A percentile compares a stretch with the other conserved stretches of the same genome.
phyloP scores from a whole-genome alignment of 2,888 invertebrate species.

The Heliconius sara region DNA sequence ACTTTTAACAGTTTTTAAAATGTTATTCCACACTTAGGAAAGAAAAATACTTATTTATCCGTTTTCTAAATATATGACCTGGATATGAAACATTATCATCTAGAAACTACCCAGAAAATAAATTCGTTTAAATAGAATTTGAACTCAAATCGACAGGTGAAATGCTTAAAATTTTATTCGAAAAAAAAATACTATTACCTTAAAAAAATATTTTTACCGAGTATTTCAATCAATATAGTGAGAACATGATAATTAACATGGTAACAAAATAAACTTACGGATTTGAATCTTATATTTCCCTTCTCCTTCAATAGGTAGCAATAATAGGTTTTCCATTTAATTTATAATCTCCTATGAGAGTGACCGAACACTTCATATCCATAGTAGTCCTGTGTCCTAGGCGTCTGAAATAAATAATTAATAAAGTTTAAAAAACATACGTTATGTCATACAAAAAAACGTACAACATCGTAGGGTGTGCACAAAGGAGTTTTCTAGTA shows the following conservation, averaged over 20 bases:
- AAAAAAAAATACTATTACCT: no score
- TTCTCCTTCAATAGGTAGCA: conserved; percentile 68
- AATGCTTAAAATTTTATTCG: no score
- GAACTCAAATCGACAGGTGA: no score
- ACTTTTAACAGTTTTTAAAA: no score
- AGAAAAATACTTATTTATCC: no score
- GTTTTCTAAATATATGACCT: no score
- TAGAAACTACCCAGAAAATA: background rate
- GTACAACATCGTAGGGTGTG: no score
- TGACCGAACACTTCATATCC: conserved; percentile 67
- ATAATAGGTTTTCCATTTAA: conserved; percentile 68
- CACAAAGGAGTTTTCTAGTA: background rate
- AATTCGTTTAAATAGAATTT: background rate
- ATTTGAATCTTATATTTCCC: conserved; percentile 73
- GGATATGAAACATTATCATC: background rate
- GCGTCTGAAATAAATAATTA: conserved; percentile 56
- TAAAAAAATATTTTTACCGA: no score
- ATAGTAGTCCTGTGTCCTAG: conserved; percentile 53
- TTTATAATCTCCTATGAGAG: conserved; percentile 68
- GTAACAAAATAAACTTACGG: conserved; percentile 56
- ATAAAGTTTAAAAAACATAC: background rate
- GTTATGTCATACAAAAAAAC: background rate
- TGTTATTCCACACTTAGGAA: no score
- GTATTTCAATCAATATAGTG: no score
- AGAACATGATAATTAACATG: background rate